Evolutionary conservation across 2,888 invertebrate species (phyloP), one percentile per base, ranked within the genome.

Genomic region (Agapetus fuscipes): DNA sequence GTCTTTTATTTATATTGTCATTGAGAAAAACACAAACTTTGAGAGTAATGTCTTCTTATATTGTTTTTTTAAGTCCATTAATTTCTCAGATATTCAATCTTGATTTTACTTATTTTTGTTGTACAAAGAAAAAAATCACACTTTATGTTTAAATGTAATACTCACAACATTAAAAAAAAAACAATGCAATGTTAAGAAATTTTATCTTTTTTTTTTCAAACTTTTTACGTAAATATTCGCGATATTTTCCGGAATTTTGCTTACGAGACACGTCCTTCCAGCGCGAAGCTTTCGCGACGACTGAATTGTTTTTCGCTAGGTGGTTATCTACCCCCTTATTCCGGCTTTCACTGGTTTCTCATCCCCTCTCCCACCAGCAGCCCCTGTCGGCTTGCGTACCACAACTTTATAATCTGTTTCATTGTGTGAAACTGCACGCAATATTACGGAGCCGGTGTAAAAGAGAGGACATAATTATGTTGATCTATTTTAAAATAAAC

Each of bases 231-330:
- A 34, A 41, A 41, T 33, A 25, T 31, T 36, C 30, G 30, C 34
- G 34, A 32, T 9, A 26, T 6, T 13, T 16, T 24, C 14, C n/a
- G 15, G 17, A 3, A 1, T 10, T 13, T 25, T 2, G n/a, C 25
- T 6, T 16, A 27, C 34, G n/a, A 9, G 3, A n/a, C 28, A 42
- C 37, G 31, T 32, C 43, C 35, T 27, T 15, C 20, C 38, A 15
- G 24, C 44, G 39, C 47, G 47, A 39, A 36, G 37, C 28, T 37
- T 34, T 39, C 43, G 47, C 47, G 47, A 25, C 38, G 37, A 47
- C 47, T 44, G 36, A 34, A 34, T 44, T 41, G 44, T 41, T 47
- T 47, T 47, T 33, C 47, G 41, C 17, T 35, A 36, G 24, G 37
- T 30, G 13, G 13, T 34, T 45, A 45, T 41, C 37, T 38, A 38